phyloP scores from a whole-genome alignment of 2,797 vertebrate species.

The Antennarius maculatus region DNA sequence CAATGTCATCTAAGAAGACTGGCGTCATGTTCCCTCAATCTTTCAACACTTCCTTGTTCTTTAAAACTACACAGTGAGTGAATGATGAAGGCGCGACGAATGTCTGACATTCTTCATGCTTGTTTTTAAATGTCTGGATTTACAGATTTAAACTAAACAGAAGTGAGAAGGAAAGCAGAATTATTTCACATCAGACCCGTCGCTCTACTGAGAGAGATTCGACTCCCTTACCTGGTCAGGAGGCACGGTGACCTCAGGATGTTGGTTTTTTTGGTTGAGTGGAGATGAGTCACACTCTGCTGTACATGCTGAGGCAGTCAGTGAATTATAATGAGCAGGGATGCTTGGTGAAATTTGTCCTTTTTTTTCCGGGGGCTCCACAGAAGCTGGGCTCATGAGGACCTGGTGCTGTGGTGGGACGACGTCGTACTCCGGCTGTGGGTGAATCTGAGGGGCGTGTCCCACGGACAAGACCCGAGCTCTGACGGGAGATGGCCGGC shows the following conservation, averaged over 20 bases:
- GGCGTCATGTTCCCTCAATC: constrained; percentile 16
- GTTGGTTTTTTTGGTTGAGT: constrained; percentile 38
- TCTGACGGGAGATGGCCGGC: constrained; percentile 68
- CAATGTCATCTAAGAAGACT: constrained; percentile 29
- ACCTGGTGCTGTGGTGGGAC: constrained; percentile 38
- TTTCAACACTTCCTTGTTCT: constrained; percentile 13
- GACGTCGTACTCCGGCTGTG: constrained; percentile 26
- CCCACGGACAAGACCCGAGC: constrained; percentile 46
- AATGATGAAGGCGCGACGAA: constrained; percentile 10
- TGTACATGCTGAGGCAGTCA: constrained; percentile 21
- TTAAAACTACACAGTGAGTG: constrained; percentile 1
- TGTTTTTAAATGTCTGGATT: constrained; percentile 17
- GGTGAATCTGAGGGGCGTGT: constrained; percentile 53
- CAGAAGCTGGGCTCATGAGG: constrained; percentile 44
- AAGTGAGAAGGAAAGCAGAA: not conserved
- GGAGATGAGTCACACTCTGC: constrained; percentile 32
- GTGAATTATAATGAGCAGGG: constrained; percentile 26
- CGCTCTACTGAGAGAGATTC: not conserved
- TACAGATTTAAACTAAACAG: constrained; percentile 10
- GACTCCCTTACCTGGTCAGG: constrained; percentile 56
- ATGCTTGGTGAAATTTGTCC: constrained; percentile 15
- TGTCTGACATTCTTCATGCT: constrained; percentile 1
- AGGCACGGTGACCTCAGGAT: constrained; percentile 31
- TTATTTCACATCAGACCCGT: not conserved
- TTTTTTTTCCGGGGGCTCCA: constrained; percentile 11